A percentile compares a stretch with the other conserved stretches of the same genome.
phyloP scores from a whole-genome alignment of 2,113 vertebrate genomes.

The Raphicerus campestris region DNA sequence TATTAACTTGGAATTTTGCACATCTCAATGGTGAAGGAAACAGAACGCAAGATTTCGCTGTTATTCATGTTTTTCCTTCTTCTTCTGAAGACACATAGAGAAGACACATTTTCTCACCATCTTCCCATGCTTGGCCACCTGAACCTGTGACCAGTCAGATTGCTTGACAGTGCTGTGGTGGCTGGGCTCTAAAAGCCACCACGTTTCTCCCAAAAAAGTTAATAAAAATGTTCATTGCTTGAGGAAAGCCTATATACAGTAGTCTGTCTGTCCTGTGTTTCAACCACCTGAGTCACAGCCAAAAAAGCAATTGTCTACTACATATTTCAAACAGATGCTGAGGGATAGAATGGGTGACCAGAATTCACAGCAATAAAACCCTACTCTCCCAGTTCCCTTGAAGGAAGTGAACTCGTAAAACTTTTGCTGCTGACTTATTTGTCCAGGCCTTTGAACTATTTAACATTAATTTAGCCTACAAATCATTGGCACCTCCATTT shows the following conservation, averaged over 20 bases:
- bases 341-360: conserved; percentile 81
- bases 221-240: conserved; percentile 80
- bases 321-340: conserved; percentile 95
- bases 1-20: conserved; percentile 80
- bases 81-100: conserved; percentile 68
- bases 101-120: conserved; percentile 73
- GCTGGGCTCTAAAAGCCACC: conserved; percentile 69
- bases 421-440: conserved; percentile 82
- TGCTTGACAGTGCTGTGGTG: conserved; percentile 75
- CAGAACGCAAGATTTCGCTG: conserved; percentile 54
- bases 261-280: conserved; percentile 88
- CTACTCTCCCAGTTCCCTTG: conserved; percentile 78
- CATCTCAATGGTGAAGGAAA: conserved; percentile 79
- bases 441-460: conserved; percentile 83
- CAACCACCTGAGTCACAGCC: conserved; percentile 87
- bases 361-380: conserved; percentile 86
- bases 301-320: conserved; percentile 86
- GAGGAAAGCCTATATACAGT: conserved; percentile 85
- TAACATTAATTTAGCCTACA: conserved; percentile 81
- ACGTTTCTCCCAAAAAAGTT: conserved; percentile 78
- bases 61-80: conserved; percentile 58
- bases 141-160: conserved; percentile 78
- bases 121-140: conserved; percentile 74
- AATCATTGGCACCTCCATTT: conserved; percentile 80
- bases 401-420: conserved; percentile 83